These are phyloP conservation scores for Lutraria lutraria DNA, from an alignment of 2,888 invertebrate genomes.

Conservation along the genomic window DNA sequence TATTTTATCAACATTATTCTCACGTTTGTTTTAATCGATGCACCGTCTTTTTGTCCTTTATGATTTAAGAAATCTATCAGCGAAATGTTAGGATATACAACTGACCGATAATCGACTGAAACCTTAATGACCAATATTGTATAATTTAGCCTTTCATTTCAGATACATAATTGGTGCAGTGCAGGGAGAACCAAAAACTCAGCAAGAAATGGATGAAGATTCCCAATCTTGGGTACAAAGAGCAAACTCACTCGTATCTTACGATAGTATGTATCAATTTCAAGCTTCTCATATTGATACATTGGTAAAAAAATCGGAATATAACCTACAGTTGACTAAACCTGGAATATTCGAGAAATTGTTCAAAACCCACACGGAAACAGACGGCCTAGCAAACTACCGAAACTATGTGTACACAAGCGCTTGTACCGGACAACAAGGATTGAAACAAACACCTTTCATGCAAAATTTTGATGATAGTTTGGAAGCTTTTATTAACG, in stretches of 20 bases:
- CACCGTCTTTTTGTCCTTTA: no score
- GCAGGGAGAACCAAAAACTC: not conserved
- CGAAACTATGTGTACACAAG: not conserved
- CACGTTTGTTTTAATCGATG: no score
- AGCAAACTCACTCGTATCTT: not conserved
- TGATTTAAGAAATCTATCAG: no score
- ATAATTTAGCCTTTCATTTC: not conserved
- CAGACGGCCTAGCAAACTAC: not conserved
- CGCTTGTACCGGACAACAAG: not conserved
- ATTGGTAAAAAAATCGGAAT: not conserved
- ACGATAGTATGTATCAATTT: not conserved
- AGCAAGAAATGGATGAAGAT: not conserved
- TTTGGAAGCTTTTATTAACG: constrained; percentile 15
- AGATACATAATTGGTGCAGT: not conserved
- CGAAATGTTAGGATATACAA: no score
- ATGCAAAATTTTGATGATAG: constrained; percentile 29
- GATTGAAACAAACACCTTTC: constrained; percentile 11
- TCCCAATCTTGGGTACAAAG: not conserved
- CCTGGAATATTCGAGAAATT: not conserved
- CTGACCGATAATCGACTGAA: no score
- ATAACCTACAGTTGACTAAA: not conserved
- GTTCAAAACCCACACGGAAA: not conserved
- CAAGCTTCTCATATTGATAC: not conserved
- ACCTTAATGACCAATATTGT: no score
- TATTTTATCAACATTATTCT: no score